phyloP scores from a whole-genome alignment of 1,140 invertebrate genomes.

The Sesamia nonagrioides region DNA sequence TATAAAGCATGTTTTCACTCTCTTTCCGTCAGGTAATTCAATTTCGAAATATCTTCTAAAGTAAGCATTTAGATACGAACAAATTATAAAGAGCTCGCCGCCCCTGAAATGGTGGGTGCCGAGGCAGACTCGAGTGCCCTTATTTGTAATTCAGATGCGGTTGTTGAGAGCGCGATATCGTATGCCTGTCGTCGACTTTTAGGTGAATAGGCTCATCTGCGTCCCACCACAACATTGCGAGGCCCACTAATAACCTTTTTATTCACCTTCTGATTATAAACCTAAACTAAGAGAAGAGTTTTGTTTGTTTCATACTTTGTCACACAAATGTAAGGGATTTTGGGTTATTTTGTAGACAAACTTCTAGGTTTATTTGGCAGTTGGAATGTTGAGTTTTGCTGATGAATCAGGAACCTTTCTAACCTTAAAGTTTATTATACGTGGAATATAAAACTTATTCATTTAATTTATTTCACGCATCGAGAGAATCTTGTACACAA shows the following conservation, averaged over 20 bases:
- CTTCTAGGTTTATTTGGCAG: not conserved
- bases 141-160: slow-evolving; percentile 62
- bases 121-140: slow-evolving; percentile 49
- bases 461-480: too few species aligned
- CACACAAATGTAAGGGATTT: not conserved
- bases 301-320: slow-evolving; percentile 13
- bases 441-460: too few species aligned
- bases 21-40: slow-evolving; percentile 38
- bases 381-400: not conserved
- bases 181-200: slow-evolving; percentile 46
- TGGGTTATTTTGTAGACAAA: not conserved
- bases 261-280: slow-evolving; percentile 31
- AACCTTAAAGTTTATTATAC: not conserved
- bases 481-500: too few species aligned
- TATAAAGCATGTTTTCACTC: slow-evolving; percentile 38
- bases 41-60: slow-evolving; percentile 31
- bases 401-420: not conserved
- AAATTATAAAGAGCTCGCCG: slow-evolving; percentile 47
- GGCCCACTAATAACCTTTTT: slow-evolving; percentile 52
- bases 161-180: slow-evolving; percentile 45
- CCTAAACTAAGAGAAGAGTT: slow-evolving; percentile 10
- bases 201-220: slow-evolving; percentile 40
- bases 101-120: slow-evolving; percentile 40
- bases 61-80: slow-evolving; percentile 44
- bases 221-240: slow-evolving; percentile 44